A percentile compares a stretch with the other conserved stretches of the same genome.
These are phyloP conservation scores for Drosophila subobscura DNA, from an alignment of 1,140 invertebrate species.

Conservation along the genomic window DNA sequence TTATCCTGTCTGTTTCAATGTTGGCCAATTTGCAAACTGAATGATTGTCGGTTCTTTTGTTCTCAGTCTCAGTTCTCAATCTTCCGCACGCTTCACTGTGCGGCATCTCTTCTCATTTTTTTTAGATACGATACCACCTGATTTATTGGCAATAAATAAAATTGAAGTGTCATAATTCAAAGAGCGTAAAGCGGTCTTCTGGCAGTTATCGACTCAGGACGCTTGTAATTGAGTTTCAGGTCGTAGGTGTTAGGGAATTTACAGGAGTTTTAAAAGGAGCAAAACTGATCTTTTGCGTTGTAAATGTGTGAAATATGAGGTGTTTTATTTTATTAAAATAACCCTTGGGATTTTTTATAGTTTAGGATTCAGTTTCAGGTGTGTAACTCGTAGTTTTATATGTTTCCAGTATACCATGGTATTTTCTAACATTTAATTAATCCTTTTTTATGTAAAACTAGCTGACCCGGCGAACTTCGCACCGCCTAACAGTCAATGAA, in stretches of 20 bases:
- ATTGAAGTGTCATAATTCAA: constrained; percentile 80
- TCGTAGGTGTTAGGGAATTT: not conserved
- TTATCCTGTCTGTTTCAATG: constrained; percentile 77
- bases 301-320: not conserved
- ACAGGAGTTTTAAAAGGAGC: not conserved
- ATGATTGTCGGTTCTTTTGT: constrained; percentile 81
- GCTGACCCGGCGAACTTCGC: no score
- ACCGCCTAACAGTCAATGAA: no score
- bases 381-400: no score
- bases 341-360: no score
- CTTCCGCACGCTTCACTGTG: not conserved
- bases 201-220: constrained; percentile 16
- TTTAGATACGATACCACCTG: constrained; percentile 59
- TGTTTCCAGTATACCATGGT: no score
- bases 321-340: not conserved
- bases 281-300: not conserved
- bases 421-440: no score
- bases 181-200: constrained; percentile 22
- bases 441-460: no score
- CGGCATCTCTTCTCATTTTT: constrained; percentile 50
- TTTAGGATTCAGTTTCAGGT: no score
- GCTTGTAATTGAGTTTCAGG: constrained; percentile 14
- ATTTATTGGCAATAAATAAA: constrained; percentile 83
- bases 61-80: constrained; percentile 32
- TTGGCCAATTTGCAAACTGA: constrained; percentile 77